Base-by-base conservation (phyloP, 2,113 vertebrate species). In the Trematomus loennbergii region DNA sequence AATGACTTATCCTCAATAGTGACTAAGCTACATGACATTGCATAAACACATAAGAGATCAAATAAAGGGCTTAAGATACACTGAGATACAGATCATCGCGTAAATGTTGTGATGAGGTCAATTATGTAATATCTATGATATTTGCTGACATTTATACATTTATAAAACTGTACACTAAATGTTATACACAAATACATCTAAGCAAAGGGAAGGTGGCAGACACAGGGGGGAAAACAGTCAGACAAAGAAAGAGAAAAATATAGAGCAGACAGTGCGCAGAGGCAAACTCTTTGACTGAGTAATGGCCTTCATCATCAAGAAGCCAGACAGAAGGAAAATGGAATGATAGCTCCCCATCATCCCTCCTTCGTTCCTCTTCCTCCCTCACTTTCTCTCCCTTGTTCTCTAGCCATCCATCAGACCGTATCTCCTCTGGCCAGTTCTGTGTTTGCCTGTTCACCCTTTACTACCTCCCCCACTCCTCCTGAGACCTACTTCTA, bases 401-500 rank as follows among this genome's bases (percentile, higher is more conserved):
- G 33, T 54, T 70, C 82, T 81, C 64, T 12, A 52, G 85, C 74
- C 83, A 88, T 92, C 79, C 85, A 91, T 92, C 88, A 88, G 80
- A 29, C 74, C 78, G 78, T 88, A 91, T 92, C 90, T 89, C 69
- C 70, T 74, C 88, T 84, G 79, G 85, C 90, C 86, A 88, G 90
- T 63, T 81, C 79, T 77, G 53, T 80, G 66, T 73, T 50, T 77
- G 63, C 52, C 83, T 6, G 53, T 68, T 86, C 91, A 90, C 84
- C 87, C 84, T 83, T 81, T 65, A 87, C 87, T 72, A 48, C 25
- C 25, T 29, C 25, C 25, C 65, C 22, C 25, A 29, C 25, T 29
- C 25, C 74, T 85, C 80, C 91, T 86, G 80, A 93, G 92, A 93
- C 91, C 93, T 82, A 92, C 91, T 91, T 93, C 91, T 94, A 29